Evolutionary conservation across 2,113 vertebrate species (phyloP), one percentile per base, ranked within the genome.

Genomic region (Gymnogyps californianus): DNA sequence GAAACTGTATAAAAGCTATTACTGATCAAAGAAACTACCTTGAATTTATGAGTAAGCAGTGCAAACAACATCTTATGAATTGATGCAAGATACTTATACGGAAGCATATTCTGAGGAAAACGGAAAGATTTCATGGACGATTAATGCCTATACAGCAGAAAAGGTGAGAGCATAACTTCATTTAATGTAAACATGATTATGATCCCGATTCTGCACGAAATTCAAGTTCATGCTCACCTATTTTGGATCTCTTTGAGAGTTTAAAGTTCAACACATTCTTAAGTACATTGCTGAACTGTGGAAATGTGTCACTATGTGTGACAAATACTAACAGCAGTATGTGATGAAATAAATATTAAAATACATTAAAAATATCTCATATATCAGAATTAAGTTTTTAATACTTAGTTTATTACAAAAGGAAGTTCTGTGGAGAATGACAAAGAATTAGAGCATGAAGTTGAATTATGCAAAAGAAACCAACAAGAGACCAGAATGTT

Each of bases 141-240:
- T 92, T 91, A 92, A 90, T 67, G 69, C 49, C 44, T 83, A 58
- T 31, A 31, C 11, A 87, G 79, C 62, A 83, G 54, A 95, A 95
- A 16, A 91, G 51, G 79, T 38, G 34, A 95, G 14, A 96, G n/a
- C 55, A 78, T 51, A 77, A 47, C 78, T 95, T 81, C 32, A 57
- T 82, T 94, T 88, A 83, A 90, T 77, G 82, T 69, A 94, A 94
- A 95, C 75, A 66, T 62, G 62, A 83, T 83, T 83, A 91, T 58
- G 28, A 77, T 58, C 49, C 49, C 93, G 61, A 88, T 94, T 93
- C 71, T 58, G 44, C 78, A 54, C 49, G 78, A 95, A 94, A 94
- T 88, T 77, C 49, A 69, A 79, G 91, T 91, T 95, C 36, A 51
- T 54, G 44, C 46, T 90, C 29, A n/a, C 83, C 31, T 83, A n/a